These are phyloP conservation scores for Oncorhynchus kisutch DNA, from an alignment of 2,113 vertebrate genomes.

Conservation along the genomic window DNA sequence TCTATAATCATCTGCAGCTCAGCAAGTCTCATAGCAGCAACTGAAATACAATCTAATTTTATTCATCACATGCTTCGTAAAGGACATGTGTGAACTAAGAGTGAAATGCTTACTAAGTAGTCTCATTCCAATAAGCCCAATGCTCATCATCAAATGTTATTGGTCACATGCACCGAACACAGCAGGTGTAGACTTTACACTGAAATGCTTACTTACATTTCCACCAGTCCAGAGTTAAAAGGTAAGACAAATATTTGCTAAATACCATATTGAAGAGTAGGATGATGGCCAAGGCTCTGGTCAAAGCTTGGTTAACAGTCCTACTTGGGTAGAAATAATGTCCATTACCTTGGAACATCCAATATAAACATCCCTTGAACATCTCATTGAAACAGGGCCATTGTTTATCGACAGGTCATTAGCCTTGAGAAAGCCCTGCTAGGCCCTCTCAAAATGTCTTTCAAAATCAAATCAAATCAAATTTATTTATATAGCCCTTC, in stretches of 20 bases:
- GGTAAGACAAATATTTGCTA: not conserved
- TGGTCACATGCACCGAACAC: no score
- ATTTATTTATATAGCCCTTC: no score
- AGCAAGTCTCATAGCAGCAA: not conserved
- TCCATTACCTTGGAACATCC: constrained; percentile 19
- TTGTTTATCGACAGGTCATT: constrained; percentile 39
- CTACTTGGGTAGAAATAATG: no score
- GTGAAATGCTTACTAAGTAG: no score
- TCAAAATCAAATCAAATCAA: no score
- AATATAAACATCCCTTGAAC: constrained; percentile 33
- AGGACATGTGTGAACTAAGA: no score
- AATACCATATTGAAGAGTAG: not conserved
- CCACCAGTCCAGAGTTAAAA: no score
- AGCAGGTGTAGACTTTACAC: no score
- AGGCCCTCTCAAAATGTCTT: constrained; percentile 27
- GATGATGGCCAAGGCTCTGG: not conserved
- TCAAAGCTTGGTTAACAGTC: not conserved
- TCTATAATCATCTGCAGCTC: constrained; percentile 22
- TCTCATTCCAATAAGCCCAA: not conserved
- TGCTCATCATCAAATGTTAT: not conserved
- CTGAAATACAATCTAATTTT: not conserved
- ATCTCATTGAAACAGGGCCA: constrained; percentile 43
- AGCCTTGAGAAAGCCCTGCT: constrained; percentile 33
- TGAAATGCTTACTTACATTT: no score
- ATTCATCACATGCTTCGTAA: no score